Percentiles rank a stretch among this genome's conserved stretches.
Conservation (phyloP, 2,797 vertebrate species). For the Esox masquinongy region DNA sequence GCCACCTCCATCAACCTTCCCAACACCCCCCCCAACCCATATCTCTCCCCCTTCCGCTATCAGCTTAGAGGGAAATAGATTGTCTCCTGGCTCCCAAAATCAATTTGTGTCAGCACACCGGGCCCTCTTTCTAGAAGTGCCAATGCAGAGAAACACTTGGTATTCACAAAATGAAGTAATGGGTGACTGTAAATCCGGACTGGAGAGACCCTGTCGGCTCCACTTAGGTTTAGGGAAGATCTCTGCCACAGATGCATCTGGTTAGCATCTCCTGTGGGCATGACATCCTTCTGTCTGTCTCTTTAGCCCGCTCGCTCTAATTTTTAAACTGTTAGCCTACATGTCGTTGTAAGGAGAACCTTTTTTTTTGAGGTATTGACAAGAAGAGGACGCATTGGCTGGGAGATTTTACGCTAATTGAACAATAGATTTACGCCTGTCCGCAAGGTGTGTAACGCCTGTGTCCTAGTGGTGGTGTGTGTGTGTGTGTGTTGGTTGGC, state of each 20-base stretch:
- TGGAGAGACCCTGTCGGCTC: slow-evolving; percentile 48
- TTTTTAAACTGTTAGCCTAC: slow-evolving; percentile 19
- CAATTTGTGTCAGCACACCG: slow-evolving; percentile 70
- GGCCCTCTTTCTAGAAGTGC: slow-evolving; percentile 53
- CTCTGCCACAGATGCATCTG: slow-evolving; percentile 42
- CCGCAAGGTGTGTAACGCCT: too few relatives aligned
- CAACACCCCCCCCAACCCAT: slow-evolving; percentile 17
- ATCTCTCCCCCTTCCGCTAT: slow-evolving; percentile 43
- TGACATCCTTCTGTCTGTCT: slow-evolving; percentile 21
- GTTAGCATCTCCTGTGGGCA: slow-evolving; percentile 48
- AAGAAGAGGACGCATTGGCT: neutral
- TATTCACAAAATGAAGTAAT: slow-evolving; percentile 70
- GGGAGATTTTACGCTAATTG: neutral
- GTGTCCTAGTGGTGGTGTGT: neutral
- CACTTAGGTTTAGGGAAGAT: slow-evolving; percentile 55
- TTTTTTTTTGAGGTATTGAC: slow-evolving; percentile 17
- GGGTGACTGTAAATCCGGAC: slow-evolving; percentile 59
- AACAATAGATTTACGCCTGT: neutral
- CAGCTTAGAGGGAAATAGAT: slow-evolving; percentile 65
- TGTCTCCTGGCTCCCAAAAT: slow-evolving; percentile 63
- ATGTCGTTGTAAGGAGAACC: slow-evolving; percentile 13
- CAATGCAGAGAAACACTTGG: slow-evolving; percentile 56
- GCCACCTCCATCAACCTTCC: slow-evolving; percentile 32
- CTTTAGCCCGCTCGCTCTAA: neutral
- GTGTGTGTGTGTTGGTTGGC: neutral